phyloP scores from a whole-genome alignment of 2,888 invertebrate genomes.

The Andrena marginata region DNA sequence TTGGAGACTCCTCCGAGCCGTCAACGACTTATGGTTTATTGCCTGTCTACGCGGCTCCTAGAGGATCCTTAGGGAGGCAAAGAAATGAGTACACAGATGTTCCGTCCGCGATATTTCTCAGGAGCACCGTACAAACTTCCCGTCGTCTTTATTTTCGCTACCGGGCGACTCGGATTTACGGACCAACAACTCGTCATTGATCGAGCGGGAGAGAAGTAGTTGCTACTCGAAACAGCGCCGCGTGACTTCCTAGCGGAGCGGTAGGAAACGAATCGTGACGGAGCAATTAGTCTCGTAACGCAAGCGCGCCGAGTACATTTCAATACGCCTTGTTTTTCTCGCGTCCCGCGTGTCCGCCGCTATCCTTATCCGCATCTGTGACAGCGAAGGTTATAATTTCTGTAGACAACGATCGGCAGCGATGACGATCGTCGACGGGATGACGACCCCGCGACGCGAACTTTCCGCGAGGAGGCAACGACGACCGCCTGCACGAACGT shows the following conservation, averaged over 20 bases:
- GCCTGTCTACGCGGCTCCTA: conserved; percentile 66
- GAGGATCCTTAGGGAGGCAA: conserved; percentile 67
- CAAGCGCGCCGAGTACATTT: not conserved
- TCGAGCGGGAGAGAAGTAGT: not conserved
- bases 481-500: too few species aligned
- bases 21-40: conserved; percentile 77
- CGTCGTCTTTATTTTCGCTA: conserved; percentile 25
- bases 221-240: not conserved
- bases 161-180: conserved; percentile 30
- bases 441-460: not conserved
- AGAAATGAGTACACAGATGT: conserved; percentile 75
- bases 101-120: conserved; percentile 73
- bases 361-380: conserved; percentile 2
- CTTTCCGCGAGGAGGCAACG: not conserved
- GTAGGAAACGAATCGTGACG: conserved; percentile 12
- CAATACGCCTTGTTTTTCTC: not conserved
- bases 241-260: conserved; percentile 14
- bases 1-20: conserved; percentile 70
- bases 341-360: not conserved
- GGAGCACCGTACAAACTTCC: conserved; percentile 65
- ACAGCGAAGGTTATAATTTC: conserved; percentile 5
- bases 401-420: conserved; percentile 5
- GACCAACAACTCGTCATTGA: conserved; percentile 21
- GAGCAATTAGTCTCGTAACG: conserved; percentile 4
- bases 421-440: not conserved